These are phyloP conservation scores for Gambusia holbrooki DNA, from an alignment of 2,113 vertebrate genomes.

Conservation along the genomic window DNA sequence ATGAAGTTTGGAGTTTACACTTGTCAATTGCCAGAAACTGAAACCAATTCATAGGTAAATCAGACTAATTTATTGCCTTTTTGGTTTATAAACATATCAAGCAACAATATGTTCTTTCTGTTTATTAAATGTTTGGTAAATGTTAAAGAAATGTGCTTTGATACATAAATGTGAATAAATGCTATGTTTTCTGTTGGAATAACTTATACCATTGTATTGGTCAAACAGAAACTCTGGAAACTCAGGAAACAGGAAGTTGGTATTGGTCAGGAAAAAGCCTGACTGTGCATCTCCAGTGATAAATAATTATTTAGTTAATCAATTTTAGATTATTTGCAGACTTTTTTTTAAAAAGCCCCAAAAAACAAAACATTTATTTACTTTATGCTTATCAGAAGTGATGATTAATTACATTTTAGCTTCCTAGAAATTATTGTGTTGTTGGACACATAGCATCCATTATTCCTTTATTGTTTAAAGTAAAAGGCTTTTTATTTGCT, in stretches of 20 bases:
- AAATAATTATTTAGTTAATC: neutral
- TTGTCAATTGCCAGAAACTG: neutral
- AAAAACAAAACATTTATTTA: neutral
- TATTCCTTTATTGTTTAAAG: neutral
- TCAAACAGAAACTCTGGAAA: no score
- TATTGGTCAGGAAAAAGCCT: no score
- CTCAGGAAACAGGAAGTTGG: no score
- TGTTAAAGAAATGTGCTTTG: no score
- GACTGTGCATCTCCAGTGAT: neutral
- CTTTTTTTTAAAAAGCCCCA: no score
- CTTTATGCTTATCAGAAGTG: neutral
- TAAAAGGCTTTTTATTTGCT: neutral
- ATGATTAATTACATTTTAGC: neutral
- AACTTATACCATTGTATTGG: no score
- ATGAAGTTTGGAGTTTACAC: neutral
- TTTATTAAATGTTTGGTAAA: no score
- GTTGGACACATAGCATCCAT: neutral
- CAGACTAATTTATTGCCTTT: neutral
- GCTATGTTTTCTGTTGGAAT: no score
- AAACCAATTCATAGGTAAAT: neutral
- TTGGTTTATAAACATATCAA: neutral
- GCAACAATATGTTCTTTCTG: neutral
- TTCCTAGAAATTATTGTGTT: neutral
- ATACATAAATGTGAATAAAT: no score
- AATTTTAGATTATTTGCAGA: no score